These are phyloP conservation scores for Elanoides forficatus DNA, from an alignment of 2,113 vertebrate species.

Conservation along the genomic window DNA sequence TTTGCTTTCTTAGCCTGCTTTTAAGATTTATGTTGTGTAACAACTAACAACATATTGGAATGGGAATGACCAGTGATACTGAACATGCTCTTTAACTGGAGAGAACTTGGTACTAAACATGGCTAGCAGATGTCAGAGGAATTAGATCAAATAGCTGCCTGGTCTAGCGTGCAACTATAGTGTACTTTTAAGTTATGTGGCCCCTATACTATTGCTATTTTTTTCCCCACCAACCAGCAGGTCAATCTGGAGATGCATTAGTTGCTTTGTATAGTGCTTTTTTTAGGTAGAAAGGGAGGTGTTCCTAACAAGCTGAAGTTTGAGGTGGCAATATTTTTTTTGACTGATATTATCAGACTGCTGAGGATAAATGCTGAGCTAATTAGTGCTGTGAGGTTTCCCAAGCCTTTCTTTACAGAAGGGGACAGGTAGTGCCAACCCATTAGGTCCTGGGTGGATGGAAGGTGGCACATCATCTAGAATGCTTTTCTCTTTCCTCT, in stretches of 20 bases:
- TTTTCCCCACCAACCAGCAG: background rate
- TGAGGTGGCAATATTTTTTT: background rate
- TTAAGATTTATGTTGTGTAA: background rate
- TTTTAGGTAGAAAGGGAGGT: background rate
- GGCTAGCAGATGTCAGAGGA: background rate
- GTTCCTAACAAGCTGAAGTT: background rate
- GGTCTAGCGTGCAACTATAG: background rate
- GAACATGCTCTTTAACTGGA: background rate
- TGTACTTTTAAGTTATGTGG: background rate
- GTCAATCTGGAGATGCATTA: background rate
- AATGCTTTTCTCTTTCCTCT: background rate
- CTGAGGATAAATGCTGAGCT: background rate
- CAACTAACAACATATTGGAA: background rate
- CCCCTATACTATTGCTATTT: background rate
- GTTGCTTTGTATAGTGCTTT: background rate
- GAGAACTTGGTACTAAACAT: background rate
- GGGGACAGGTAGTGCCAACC: background rate
- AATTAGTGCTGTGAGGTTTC: background rate
- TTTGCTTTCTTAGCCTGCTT: background rate
- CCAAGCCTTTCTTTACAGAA: background rate
- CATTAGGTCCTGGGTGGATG: accelerated
- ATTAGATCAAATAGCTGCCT: background rate
- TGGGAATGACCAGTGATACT: background rate
- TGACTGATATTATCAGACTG: background rate
- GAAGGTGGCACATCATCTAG: accelerated